Percentiles rank a stretch among this genome's conserved stretches.
These are phyloP conservation scores for Dermochelys coriacea DNA, from an alignment of 2,797 vertebrate species.

Conservation along the genomic window DNA sequence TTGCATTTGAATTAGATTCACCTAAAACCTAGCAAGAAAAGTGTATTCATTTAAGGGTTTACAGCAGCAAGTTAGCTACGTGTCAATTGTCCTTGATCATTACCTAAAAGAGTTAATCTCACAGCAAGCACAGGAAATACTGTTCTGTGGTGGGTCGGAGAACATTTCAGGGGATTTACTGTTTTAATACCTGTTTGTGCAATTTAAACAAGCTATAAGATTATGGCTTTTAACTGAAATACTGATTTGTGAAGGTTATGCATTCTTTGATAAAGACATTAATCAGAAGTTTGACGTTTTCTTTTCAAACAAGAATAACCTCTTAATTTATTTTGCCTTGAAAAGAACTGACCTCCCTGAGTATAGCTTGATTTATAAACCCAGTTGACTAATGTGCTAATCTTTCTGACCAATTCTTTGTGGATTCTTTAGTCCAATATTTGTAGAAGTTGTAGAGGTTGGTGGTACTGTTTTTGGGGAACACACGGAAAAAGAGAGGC, in stretches of 20 bases:
- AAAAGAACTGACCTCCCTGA: background rate
- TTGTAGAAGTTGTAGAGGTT: background rate
- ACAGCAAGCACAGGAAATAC: background rate
- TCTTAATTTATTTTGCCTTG: background rate
- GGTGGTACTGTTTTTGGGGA: background rate
- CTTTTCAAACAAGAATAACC: constrained; percentile 12
- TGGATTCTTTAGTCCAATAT: background rate
- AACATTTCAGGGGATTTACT: constrained; percentile 1
- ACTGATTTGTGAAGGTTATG: constrained; percentile 16
- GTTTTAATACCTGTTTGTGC: background rate
- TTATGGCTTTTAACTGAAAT: constrained; percentile 12
- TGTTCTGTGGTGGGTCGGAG: background rate
- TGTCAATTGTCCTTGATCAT: background rate
- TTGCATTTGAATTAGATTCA: background rate
- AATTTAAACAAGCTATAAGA: background rate
- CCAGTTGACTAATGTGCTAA: background rate
- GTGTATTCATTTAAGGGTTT: background rate
- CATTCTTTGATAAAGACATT: constrained; percentile 12
- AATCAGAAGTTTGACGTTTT: constrained; percentile 8
- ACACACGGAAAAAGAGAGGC: background rate
- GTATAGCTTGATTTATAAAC: constrained; percentile 12
- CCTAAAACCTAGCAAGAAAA: background rate
- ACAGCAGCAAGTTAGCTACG: background rate
- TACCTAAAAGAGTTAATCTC: constrained; percentile 1
- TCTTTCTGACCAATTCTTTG: background rate